Base-by-base conservation (phyloP, 2,888 invertebrate species). In the Aquatica leii region DNA sequence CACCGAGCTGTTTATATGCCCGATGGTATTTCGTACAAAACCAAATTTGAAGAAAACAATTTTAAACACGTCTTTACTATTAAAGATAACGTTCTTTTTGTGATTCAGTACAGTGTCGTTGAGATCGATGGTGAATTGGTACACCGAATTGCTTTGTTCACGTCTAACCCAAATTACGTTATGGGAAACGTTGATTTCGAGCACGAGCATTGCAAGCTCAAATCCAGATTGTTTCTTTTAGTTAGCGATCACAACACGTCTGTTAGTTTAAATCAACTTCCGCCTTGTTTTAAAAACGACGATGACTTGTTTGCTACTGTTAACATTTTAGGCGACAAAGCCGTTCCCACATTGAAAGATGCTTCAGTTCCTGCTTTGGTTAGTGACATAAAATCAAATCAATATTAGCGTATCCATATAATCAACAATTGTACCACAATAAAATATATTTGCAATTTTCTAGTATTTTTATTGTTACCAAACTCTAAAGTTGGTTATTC, bases 11-110 rank as follows among this genome's bases (percentile, higher is more conserved):
- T 49, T n/a, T 54, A 40, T 18, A 15, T 35, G 20, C 18, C 21
- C 0, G 8, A 17, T 11, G n/a, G 21, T 5, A 37, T 60, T 11
- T 12, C 8, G n/a, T 60, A 60, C 12, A 35, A 48, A 41, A 49
- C 21, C 1, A 12, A 3, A 17, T 60, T 55, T 37, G 6, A 48
- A 5, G 49, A 49, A 12, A 46, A 55, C 40, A 41, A 12, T 18
- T 37, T 49, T 41, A 60, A 60, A 41, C 54, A 55, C 24, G 1
- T 60, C 2, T 60, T 60, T 12, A 60, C 54, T 1, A 54, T 60
- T 20, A 53, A 17, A 21, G 15, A 41, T 24, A 49, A 35, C 12
- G 18, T 37, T 2, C 49, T 60, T 12, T 11, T 49, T n/a, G 17
- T 59, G 6, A 37, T 59, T 3, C 59, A 59, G 20, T 52, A 59